phyloP scores from a whole-genome alignment of 1,140 invertebrate genomes.

The Ceratina japonica region DNA sequence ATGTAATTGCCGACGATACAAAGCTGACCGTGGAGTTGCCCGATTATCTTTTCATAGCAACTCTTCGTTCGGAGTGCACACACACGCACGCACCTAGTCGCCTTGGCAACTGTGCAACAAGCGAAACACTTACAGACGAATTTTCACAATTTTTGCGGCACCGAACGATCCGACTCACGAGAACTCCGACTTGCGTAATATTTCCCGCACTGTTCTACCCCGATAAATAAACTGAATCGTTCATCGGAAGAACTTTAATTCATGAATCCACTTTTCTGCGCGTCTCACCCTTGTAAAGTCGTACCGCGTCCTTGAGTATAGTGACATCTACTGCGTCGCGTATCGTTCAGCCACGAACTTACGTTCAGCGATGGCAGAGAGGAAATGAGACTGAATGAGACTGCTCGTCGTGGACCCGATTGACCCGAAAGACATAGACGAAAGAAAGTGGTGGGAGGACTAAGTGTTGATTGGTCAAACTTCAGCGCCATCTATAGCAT shows the following conservation, averaged over 20 bases:
- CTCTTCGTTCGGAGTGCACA: constrained; percentile 25
- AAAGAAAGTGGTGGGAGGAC: too few relatives aligned
- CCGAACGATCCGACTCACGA: not conserved
- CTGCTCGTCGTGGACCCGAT: too few relatives aligned
- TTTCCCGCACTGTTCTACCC: not conserved
- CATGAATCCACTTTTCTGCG: constrained; percentile 56
- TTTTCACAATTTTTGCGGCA: constrained; percentile 1
- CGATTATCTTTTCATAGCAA: constrained; percentile 53
- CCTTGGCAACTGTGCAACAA: constrained; percentile 70
- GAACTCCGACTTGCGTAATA: not conserved
- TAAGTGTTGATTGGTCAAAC: too few relatives aligned
- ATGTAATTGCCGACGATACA: constrained; percentile 27
- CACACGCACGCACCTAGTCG: constrained; percentile 58
- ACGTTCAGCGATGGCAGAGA: too few relatives aligned
- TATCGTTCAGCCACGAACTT: too few relatives aligned
- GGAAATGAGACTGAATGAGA: too few relatives aligned
- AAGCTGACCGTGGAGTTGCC: constrained; percentile 15
- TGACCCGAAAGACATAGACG: too few relatives aligned
- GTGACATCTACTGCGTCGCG: too few relatives aligned
- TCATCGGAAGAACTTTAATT: constrained; percentile 57
- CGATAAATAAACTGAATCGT: not conserved
- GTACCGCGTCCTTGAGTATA: constrained; percentile 19
- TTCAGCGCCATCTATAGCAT: too few relatives aligned
- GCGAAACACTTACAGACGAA: constrained; percentile 51
- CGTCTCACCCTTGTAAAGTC: constrained; percentile 34